Evolutionary conservation across 1,140 invertebrate genomes (phyloP).

Genomic region (Gonioctena quinquepunctata): DNA sequence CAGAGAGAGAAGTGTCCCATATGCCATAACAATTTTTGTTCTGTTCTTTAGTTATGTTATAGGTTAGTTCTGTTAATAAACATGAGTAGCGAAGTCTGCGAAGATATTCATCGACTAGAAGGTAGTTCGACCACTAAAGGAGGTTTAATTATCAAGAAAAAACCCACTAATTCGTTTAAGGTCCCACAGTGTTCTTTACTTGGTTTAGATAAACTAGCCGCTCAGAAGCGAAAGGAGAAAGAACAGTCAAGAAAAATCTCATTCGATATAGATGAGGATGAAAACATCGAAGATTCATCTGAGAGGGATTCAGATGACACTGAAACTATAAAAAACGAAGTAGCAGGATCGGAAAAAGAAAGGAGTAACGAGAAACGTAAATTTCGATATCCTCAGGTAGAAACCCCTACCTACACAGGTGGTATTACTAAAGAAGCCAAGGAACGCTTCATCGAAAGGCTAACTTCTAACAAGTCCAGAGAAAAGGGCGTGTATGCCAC

Average conservation of each 20-base stretch:
- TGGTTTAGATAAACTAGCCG: conserved; percentile 87
- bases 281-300: conserved; percentile 59
- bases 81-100: conserved; percentile 40
- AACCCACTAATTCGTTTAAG: conserved; percentile 71
- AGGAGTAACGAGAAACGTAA: conserved; percentile 62
- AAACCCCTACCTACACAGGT: conserved; percentile 92
- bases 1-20: not conserved
- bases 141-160: conserved; percentile 85
- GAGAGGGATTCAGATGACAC: conserved; percentile 48
- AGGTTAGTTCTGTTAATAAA: not conserved
- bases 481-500: conserved; percentile 61
- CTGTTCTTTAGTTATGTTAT: not conserved
- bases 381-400: conserved; percentile 77
- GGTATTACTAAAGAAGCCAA: conserved; percentile 82
- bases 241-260: conserved; percentile 65
- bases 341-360: not conserved
- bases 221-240: conserved; percentile 69
- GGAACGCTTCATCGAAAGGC: conserved; percentile 69
- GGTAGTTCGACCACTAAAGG: conserved; percentile 76
- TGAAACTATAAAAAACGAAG: conserved; percentile 43
- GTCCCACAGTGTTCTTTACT: conserved; percentile 79
- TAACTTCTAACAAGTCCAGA: conserved; percentile 55
- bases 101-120: conserved; percentile 78
- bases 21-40: not conserved
- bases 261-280: conserved; percentile 63